Evolutionary conservation across 2,113 vertebrate species (phyloP).

Genomic region (Eubucco bourcierii): DNA sequence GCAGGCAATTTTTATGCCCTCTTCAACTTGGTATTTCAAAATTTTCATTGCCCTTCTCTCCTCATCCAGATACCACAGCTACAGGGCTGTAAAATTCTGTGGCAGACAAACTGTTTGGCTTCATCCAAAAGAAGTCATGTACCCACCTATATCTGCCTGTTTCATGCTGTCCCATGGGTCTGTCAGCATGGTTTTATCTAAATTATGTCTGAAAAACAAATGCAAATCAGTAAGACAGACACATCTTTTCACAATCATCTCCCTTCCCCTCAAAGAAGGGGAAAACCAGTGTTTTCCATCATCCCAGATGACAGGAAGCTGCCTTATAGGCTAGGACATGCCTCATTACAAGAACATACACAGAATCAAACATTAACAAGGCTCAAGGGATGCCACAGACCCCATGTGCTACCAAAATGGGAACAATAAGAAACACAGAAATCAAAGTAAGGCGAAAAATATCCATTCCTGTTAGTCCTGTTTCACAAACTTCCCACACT

Average conservation of each 20-base stretch:
- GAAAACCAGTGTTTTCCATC: neutral
- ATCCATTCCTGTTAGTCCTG: fast-evolving
- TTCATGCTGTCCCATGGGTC: constrained; percentile 88
- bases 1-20: neutral
- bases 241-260: fast-evolving
- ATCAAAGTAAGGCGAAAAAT: neutral
- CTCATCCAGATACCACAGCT: neutral
- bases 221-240: fast-evolving
- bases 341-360: fast-evolving
- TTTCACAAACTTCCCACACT: neutral
- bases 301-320: neutral
- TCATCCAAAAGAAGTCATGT: neutral
- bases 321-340: neutral
- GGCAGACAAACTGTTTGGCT: neutral
- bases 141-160: constrained; percentile 87
- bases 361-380: neutral
- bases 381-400: neutral
- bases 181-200: constrained; percentile 84
- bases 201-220: constrained; percentile 81
- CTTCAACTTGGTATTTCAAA: neutral
- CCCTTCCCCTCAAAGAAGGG: fast-evolving
- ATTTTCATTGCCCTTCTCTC: neutral
- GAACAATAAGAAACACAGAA: neutral
- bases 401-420: neutral
- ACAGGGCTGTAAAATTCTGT: neutral